Percentiles rank a stretch among this genome's conserved stretches.
Conservation (phyloP, 2,888 invertebrate genomes). For the Melipona beecheii region DNA sequence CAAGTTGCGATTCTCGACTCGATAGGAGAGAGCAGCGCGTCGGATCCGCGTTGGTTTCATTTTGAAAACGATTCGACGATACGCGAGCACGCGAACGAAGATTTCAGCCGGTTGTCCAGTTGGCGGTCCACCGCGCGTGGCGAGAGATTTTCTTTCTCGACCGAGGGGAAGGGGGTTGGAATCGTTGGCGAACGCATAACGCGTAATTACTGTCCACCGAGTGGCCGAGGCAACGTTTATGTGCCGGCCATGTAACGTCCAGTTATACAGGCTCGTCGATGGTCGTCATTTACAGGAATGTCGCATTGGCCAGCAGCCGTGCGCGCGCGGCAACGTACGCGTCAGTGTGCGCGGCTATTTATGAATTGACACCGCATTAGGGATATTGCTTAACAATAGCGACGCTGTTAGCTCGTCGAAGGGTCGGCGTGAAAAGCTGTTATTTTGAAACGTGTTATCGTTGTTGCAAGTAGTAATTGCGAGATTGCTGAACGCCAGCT, state of each 20-base stretch:
- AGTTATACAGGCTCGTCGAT: slow-evolving; percentile 52
- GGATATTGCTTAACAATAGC: slow-evolving; percentile 63
- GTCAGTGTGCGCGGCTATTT: slow-evolving; percentile 33
- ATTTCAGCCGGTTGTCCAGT: not conserved
- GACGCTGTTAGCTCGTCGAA: slow-evolving; percentile 24
- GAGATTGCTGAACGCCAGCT: slow-evolving; percentile 7
- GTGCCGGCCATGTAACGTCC: slow-evolving; percentile 49
- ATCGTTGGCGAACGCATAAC: slow-evolving; percentile 61
- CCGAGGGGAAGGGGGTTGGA: slow-evolving; percentile 15
- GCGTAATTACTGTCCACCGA: slow-evolving; percentile 68
- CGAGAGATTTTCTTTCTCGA: slow-evolving; percentile 29
- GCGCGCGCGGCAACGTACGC: not conserved
- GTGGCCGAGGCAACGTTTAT: slow-evolving; percentile 55
- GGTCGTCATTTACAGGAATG: slow-evolving; percentile 52
- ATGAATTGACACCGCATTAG: slow-evolving; percentile 61
- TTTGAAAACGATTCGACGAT: slow-evolving; percentile 5
- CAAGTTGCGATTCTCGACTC: not conserved
- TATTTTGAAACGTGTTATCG: slow-evolving; percentile 47
- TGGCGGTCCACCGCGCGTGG: slow-evolving; percentile 1
- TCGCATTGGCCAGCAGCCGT: slow-evolving; percentile 26
- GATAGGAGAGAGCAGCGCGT: not conserved
- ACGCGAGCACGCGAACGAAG: not conserved
- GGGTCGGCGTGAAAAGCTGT: slow-evolving; percentile 45
- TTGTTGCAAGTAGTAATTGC: slow-evolving; percentile 35
- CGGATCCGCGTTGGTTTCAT: not conserved